Evolutionary conservation across 2,888 invertebrate genomes (phyloP).

Genomic region (Bombylius discolor): DNA sequence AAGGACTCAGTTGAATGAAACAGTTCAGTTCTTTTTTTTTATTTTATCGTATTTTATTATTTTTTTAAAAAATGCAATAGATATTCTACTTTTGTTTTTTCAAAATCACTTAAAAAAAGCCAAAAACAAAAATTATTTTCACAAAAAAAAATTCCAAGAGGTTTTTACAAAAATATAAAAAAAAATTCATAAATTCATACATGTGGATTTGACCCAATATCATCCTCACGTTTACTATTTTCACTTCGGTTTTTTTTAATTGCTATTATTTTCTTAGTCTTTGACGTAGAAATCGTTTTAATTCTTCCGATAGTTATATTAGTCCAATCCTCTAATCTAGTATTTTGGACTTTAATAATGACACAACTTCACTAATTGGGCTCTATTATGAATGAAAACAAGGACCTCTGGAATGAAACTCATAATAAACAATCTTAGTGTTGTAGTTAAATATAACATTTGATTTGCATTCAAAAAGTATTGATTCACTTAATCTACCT

Average conservation of each 20-base stretch:
- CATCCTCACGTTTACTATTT: conserved; percentile 40
- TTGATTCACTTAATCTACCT: conserved; percentile 30
- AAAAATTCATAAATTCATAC: too few species aligned
- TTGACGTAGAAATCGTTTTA: too few species aligned
- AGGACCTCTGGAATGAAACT: conserved; percentile 46
- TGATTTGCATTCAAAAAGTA: conserved; percentile 40
- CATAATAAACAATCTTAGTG: too few species aligned
- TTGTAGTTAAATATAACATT: conserved; percentile 39
- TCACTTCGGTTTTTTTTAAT: conserved; percentile 53
- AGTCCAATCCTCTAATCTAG: conserved; percentile 26
- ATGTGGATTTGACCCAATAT: conserved; percentile 47
- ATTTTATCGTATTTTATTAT: too few species aligned
- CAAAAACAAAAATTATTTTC: too few species aligned
- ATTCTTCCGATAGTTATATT: conserved; percentile 45
- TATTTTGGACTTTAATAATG: conserved; percentile 22
- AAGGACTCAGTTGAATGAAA: too few species aligned
- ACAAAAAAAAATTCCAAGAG: too few species aligned
- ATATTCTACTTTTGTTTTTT: too few species aligned
- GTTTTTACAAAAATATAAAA: too few species aligned
- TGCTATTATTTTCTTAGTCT: conserved; percentile 57
- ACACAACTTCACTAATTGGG: conserved; percentile 41
- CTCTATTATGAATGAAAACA: conserved; percentile 44
- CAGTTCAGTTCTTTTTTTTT: too few species aligned
- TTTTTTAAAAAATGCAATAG: too few species aligned
- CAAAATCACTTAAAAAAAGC: too few species aligned